phyloP scores from a whole-genome alignment of 92 coral and sea anemone genomes.

The Epizoanthus stellaris region DNA sequence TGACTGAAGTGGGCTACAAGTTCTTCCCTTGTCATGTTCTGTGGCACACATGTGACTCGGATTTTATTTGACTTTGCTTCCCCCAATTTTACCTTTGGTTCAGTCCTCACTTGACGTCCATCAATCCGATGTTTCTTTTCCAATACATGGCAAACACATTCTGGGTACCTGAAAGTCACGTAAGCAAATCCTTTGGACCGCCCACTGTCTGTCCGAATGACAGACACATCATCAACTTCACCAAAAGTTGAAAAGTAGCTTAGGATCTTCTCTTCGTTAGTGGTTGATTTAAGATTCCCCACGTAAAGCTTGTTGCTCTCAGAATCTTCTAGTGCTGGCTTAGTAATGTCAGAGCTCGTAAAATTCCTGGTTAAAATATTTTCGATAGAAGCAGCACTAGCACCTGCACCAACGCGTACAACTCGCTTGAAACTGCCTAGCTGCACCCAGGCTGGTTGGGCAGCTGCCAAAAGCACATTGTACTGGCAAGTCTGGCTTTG shows the following conservation, averaged over 20 bases:
- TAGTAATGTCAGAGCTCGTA: too few relatives aligned
- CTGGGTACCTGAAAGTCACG: conserved; percentile 27
- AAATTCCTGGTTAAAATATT: too few relatives aligned
- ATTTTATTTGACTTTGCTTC: conserved; percentile 24
- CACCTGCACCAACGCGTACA: too few relatives aligned
- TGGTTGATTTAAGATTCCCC: too few relatives aligned
- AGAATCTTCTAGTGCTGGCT: too few relatives aligned
- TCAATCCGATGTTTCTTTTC: conserved; percentile 13
- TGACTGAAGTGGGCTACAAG: conserved; percentile 14
- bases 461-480: too few relatives aligned
- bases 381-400: too few relatives aligned
- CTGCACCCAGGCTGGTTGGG: too few relatives aligned
- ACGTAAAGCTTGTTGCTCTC: too few relatives aligned
- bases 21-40: conserved; percentile 14
- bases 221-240: conserved; percentile 22
- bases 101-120: conserved; percentile 2
- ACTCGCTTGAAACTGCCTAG: too few relatives aligned
- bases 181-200: conserved; percentile 45
- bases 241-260: conserved; percentile 15
- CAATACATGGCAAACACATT: conserved; percentile 15
- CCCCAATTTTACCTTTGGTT: conserved; percentile 25
- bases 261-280: too few relatives aligned
- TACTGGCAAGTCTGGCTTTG: too few relatives aligned
- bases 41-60: conserved; percentile 25
- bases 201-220: conserved; percentile 25